These are phyloP conservation scores for Sminthurides bifidus DNA, from an alignment of 1,140 invertebrate species.

Conservation along the genomic window DNA sequence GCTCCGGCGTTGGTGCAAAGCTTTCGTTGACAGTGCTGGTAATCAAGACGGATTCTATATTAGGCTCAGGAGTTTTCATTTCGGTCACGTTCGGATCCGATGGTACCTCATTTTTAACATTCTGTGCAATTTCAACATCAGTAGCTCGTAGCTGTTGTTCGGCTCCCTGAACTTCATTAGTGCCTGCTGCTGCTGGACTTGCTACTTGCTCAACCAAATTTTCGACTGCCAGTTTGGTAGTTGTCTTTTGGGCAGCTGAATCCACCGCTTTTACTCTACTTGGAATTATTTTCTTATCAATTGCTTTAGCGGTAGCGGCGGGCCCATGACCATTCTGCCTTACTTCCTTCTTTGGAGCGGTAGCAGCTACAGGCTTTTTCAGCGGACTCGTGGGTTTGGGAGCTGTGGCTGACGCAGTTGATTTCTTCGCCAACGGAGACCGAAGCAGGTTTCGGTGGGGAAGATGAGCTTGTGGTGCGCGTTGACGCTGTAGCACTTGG, in stretches of 20 bases:
- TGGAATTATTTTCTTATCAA: not conserved
- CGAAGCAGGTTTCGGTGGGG: not conserved
- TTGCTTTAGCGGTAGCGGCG: not conserved
- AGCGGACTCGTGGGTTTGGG: not conserved
- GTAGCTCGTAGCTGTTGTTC: no score
- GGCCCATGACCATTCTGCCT: not conserved
- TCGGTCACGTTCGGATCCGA: no score
- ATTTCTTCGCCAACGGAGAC: not conserved
- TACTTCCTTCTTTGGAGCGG: not conserved
- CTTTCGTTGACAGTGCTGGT: no score
- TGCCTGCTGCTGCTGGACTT: not conserved
- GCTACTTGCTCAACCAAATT: no score
- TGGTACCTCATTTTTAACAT: no score
- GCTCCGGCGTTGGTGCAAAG: no score
- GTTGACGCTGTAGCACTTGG: not conserved
- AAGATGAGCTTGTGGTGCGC: not conserved
- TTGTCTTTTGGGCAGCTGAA: no score
- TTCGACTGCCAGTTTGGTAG: no score
- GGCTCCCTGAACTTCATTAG: not conserved
- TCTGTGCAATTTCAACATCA: no score
- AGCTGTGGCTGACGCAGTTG: not conserved
- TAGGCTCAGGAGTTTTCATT: no score
- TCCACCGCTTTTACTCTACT: not conserved
- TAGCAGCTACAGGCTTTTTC: not conserved
- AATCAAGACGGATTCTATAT: no score